Percentiles rank a stretch among this genome's conserved stretches.
These are phyloP conservation scores for Ifrita kowaldi DNA, from an alignment of 2,113 vertebrate genomes.

Conservation along the genomic window DNA sequence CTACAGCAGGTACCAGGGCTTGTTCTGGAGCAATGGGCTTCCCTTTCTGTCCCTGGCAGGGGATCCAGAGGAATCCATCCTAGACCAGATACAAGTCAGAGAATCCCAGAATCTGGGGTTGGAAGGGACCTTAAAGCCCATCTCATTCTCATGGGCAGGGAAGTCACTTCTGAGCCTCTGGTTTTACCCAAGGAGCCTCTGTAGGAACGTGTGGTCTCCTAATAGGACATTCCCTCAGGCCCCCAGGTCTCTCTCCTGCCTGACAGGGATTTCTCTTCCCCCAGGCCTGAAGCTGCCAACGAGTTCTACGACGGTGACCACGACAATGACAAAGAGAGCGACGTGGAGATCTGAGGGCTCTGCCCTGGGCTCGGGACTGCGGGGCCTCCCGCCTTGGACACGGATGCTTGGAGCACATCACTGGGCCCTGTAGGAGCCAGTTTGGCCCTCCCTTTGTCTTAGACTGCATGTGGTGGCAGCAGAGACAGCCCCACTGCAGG, in stretches of 20 bases:
- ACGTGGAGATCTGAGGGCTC: conserved; percentile 90
- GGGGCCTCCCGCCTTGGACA: neutral
- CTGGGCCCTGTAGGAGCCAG: neutral
- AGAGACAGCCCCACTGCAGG: neutral
- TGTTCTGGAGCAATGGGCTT: neutral
- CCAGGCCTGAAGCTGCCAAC: conserved; percentile 92
- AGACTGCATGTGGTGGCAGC: neutral
- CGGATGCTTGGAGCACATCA: neutral
- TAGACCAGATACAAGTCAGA: neutral
- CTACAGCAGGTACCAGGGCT: conserved; percentile 82
- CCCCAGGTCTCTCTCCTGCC: neutral
- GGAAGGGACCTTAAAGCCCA: neutral
- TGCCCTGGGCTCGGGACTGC: neutral
- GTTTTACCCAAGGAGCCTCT: neutral
- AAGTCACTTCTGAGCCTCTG: neutral
- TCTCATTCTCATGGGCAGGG: neutral
- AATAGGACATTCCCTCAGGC: neutral
- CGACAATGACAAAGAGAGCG: conserved; percentile 98
- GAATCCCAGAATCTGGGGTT: neutral
- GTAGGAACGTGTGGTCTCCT: neutral
- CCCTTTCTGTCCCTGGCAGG: neutral
- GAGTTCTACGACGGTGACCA: conserved; percentile 98
- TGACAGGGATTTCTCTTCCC: neutral
- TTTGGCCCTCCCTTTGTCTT: neutral
- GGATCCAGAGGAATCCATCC: neutral